Conservation (phyloP, 2,797 vertebrate species). For the Crocodylus rhombifer region DNA sequence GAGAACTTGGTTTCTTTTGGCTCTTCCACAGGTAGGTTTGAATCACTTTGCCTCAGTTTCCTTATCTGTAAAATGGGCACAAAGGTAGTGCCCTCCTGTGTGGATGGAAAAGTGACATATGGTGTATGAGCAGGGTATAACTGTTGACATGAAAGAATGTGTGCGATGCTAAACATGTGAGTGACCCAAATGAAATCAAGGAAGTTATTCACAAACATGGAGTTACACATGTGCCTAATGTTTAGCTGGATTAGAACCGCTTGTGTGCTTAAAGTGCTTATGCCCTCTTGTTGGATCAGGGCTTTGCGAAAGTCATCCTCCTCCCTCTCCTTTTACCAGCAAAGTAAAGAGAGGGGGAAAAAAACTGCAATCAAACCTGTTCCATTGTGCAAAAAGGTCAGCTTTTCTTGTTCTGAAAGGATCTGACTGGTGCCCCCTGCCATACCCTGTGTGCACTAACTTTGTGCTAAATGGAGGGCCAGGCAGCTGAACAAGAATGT, state of each 20-base stretch:
- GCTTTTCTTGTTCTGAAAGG: neutral
- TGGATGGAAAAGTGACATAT: neutral
- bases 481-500: fast-evolving
- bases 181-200: neutral
- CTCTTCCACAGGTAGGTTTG: neutral
- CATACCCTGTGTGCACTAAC: neutral
- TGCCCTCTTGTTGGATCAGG: neutral
- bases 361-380: neutral
- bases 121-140: neutral
- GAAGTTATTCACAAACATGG: neutral
- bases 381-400: neutral
- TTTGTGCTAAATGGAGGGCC: neutral
- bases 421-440: neutral
- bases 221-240: neutral
- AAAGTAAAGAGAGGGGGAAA: neutral
- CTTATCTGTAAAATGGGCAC: fast-evolving
- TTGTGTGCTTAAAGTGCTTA: neutral
- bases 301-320: neutral
- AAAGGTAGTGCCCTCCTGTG: neutral
- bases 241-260: neutral
- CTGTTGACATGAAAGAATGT: neutral
- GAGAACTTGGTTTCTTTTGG: neutral
- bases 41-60: neutral
- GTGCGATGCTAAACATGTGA: neutral
- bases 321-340: neutral